phyloP scores from a whole-genome alignment of 1,140 invertebrate genomes.

The Cepaea nemoralis region DNA sequence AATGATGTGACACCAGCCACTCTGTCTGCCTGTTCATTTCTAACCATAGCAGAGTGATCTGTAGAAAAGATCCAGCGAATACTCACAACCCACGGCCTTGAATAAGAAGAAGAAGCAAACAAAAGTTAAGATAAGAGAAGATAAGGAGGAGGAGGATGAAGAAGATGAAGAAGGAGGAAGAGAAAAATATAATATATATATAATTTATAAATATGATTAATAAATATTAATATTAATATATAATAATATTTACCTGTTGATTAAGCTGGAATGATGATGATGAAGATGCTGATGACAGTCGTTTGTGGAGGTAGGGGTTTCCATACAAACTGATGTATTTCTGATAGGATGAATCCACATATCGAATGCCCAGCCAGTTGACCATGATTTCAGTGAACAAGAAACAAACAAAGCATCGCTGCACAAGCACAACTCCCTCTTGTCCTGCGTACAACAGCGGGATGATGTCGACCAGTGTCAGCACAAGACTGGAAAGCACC shows the following conservation, averaged over 20 bases:
- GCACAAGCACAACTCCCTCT: constrained; percentile 13
- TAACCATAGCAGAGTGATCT: no score
- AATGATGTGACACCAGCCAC: no score
- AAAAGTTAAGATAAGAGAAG: no score
- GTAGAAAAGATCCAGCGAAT: no score
- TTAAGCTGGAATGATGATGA: neutral
- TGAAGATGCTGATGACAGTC: neutral
- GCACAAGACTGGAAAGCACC: constrained; percentile 34
- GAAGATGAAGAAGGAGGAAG: no score
- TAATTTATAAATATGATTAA: no score
- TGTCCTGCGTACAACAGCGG: constrained; percentile 43
- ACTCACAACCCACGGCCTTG: no score
- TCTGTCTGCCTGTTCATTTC: no score
- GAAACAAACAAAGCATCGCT: constrained; percentile 41
- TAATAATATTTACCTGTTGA: neutral
- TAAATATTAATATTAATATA: no score
- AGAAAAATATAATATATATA: no score
- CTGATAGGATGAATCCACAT: constrained; percentile 48
- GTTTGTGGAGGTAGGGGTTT: neutral
- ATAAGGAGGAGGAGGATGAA: no score
- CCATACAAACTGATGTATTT: constrained; percentile 35
- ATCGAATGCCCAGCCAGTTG: constrained; percentile 55
- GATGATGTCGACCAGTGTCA: constrained; percentile 43
- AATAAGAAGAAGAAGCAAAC: no score
- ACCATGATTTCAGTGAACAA: constrained; percentile 48